A percentile compares a stretch with the other conserved stretches of the same genome.
Conservation (phyloP, 2,797 vertebrate species). For the Rhinatrema bivittatum region DNA sequence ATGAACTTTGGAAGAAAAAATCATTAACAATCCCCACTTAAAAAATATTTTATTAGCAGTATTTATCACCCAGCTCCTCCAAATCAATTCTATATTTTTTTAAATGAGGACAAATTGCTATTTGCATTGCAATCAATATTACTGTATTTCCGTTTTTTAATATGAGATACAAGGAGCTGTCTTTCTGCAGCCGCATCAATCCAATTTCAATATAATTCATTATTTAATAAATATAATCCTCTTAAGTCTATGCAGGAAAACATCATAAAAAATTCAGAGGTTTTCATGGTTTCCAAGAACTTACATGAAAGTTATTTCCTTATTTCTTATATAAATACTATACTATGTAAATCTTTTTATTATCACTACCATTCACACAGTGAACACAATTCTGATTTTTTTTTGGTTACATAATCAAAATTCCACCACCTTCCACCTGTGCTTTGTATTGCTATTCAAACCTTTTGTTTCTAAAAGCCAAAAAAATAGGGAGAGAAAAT, state of each 20-base stretch:
- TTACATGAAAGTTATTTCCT: slow-evolving; percentile 29
- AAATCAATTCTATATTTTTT: slow-evolving; percentile 59
- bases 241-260: slow-evolving; percentile 42
- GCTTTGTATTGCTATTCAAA: slow-evolving; percentile 39
- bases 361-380: slow-evolving; percentile 2
- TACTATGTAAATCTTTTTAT: background rate
- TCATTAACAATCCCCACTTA: slow-evolving; percentile 38
- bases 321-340: slow-evolving; percentile 45
- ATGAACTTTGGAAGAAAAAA: slow-evolving; percentile 37
- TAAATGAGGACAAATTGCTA: slow-evolving; percentile 60
- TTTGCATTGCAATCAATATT: slow-evolving; percentile 47
- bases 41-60: slow-evolving; percentile 52
- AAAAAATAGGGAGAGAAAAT: slow-evolving; percentile 52
- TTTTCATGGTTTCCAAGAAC: slow-evolving; percentile 38
- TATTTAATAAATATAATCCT: slow-evolving; percentile 59
- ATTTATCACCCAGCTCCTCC: slow-evolving; percentile 52
- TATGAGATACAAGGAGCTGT: slow-evolving; percentile 43
- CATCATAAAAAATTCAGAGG: slow-evolving; percentile 53
- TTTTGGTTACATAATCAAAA: slow-evolving; percentile 42
- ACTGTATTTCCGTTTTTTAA: slow-evolving; percentile 46
- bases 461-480: slow-evolving; percentile 48
- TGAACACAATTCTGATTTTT: slow-evolving; percentile 26
- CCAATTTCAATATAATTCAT: slow-evolving; percentile 55
- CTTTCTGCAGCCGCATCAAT: slow-evolving; percentile 47
- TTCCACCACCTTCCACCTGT: slow-evolving; percentile 23